Evolutionary conservation across 64 coral and sea anemone genomes (phyloP).

Genomic region (Stylophora pistillata): DNA sequence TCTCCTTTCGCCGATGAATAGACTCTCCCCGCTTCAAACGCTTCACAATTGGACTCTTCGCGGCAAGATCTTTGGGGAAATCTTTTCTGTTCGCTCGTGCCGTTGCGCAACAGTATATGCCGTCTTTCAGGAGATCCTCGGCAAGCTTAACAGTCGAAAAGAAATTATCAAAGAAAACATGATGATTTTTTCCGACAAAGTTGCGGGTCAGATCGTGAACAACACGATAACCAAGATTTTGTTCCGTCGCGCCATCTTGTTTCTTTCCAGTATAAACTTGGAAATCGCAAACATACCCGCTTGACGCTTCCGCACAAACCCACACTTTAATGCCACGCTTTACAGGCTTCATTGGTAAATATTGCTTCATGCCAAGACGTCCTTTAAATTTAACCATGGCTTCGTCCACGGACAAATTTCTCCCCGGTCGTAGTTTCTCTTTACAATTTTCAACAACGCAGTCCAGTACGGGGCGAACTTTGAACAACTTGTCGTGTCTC

Average conservation of each 20-base stretch:
- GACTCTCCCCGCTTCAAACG: background rate
- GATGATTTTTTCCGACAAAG: too few relatives aligned
- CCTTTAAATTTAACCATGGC: conserved; percentile 41
- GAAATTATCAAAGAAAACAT: too few relatives aligned
- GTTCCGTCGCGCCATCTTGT: too few relatives aligned
- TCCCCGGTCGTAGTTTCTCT: conserved; percentile 2
- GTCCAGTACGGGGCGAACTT: conserved; percentile 56
- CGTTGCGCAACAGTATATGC: background rate
- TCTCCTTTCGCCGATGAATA: background rate
- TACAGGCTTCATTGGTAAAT: conserved; percentile 58
- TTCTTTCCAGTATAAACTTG: too few relatives aligned
- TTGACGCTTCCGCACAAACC: too few relatives aligned
- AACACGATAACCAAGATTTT: too few relatives aligned
- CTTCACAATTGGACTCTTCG: background rate
- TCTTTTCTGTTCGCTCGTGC: background rate
- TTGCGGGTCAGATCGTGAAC: too few relatives aligned
- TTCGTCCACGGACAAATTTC: conserved; percentile 41
- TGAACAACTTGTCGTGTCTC: conserved; percentile 47
- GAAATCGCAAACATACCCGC: too few relatives aligned
- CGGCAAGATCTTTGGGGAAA: background rate
- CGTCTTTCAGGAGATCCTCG: background rate
- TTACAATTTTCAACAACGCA: conserved; percentile 11
- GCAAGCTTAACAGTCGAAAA: background rate
- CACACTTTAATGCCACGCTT: conserved; percentile 64
- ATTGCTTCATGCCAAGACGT: conserved; percentile 56